Conservation (phyloP, 2,888 invertebrate genomes). For the Meteorus cinctellus region DNA sequence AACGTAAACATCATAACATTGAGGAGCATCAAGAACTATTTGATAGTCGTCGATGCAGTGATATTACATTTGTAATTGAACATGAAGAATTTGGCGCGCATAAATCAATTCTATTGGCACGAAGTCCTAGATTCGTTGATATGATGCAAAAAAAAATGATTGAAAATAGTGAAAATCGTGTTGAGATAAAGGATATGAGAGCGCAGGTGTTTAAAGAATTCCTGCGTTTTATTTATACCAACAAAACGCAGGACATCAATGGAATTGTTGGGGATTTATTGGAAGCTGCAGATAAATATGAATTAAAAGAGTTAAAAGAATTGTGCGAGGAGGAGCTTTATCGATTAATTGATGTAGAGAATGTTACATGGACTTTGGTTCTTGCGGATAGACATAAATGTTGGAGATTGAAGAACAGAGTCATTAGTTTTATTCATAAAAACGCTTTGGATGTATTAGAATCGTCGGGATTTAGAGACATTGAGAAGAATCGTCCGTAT, state of each 20-base stretch:
- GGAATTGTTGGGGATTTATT: conserved; percentile 6
- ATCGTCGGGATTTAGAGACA: no score
- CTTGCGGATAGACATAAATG: not conserved
- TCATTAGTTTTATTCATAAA: not conserved
- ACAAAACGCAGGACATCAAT: conserved; percentile 14
- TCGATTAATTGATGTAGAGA: not conserved
- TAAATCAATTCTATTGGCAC: conserved; percentile 26
- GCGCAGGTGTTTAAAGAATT: conserved; percentile 17
- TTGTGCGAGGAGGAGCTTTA: conserved; percentile 13
- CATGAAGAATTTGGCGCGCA: conserved; percentile 24
- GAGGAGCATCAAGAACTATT: conserved; percentile 19
- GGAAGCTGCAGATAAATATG: conserved; percentile 25
- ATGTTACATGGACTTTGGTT: not conserved
- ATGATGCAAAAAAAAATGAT: not conserved
- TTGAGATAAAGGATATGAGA: conserved; percentile 10
- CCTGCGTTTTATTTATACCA: conserved; percentile 30
- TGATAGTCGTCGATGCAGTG: not conserved
- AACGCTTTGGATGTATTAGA: not conserved
- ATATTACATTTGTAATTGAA: conserved; percentile 19
- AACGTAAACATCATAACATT: not conserved
- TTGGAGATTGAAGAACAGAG: not conserved
- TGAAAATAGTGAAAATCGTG: not conserved
- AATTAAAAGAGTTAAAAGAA: conserved; percentile 14
- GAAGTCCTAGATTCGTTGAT: conserved; percentile 20
- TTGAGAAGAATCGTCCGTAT: no score